Percentiles rank a stretch among this genome's conserved stretches.
phyloP scores from a whole-genome alignment of 2,113 vertebrate genomes.

The Pteronura brasiliensis region DNA sequence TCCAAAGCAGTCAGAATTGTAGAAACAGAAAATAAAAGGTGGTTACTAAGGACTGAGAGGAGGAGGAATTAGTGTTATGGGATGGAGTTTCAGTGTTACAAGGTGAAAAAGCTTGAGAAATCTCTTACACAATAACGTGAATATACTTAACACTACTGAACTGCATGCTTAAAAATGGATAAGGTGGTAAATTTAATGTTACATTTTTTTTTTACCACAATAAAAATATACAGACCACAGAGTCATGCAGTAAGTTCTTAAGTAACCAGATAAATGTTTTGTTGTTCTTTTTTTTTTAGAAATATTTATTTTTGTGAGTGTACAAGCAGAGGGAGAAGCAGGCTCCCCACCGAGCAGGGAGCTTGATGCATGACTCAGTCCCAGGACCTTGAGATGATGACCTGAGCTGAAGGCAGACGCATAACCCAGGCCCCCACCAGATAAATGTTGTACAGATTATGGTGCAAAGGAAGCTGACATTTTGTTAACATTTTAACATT shows the following conservation, averaged over 20 bases:
- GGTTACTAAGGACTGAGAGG: background rate
- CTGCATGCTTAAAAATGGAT: background rate
- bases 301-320: too few species aligned
- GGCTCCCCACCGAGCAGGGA: too few species aligned
- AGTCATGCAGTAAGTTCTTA: background rate
- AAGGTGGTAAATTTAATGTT: background rate
- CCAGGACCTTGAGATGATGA: too few species aligned
- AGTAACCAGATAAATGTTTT: background rate
- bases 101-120: background rate
- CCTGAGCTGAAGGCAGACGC: too few species aligned
- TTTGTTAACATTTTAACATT: background rate
- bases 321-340: too few species aligned
- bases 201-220: background rate
- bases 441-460: background rate
- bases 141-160: background rate
- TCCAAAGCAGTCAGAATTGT: background rate
- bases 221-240: background rate
- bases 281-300: too few species aligned
- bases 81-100: background rate
- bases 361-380: too few species aligned
- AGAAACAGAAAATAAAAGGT: background rate
- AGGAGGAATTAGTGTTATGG: background rate
- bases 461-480: background rate
- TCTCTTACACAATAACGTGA: background rate
- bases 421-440: background rate